Base-by-base conservation (phyloP, 2,113 vertebrate species). In the Engraulis encrasicolus region DNA sequence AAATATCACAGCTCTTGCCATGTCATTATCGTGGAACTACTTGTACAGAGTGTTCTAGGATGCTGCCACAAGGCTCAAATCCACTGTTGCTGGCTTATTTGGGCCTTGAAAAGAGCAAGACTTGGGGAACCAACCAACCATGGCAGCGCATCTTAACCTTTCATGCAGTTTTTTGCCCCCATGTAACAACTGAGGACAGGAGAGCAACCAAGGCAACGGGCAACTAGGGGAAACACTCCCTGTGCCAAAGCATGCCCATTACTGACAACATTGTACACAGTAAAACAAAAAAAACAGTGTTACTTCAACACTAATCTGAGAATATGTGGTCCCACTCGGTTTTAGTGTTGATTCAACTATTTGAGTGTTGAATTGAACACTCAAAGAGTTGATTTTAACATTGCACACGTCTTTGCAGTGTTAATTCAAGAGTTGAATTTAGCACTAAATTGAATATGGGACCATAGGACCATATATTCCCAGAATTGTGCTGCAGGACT, bases 131-230 rank as follows among this genome's bases (percentile, higher is more conserved):
- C n/a, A n/a, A n/a, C n/a, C n/a, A n/a, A n/a, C n/a, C 86, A 86
- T 89, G 83, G 88, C 86, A 87, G 84, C 82, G 74, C 23, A 82
- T 40, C 84, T 38, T 80, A 84, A 88, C 81, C 80, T 84, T 83
- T 74, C 82, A 52, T 83, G 87, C 78, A 34, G 18, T 79, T 84
- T 82, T 84, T n/a, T n/a, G n/a, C n/a, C 17, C n/a, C 78, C 90
- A 91, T 83, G 83, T 87, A 86, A 86, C 88, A 89, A 85, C 89
- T 90, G 86, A 88, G 84, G 83, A 88, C 89, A 88, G 85, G 90
- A 90, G 89, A 92, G 90, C 88, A 85, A 90, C 90, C 89, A 80
- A 87, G 74, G 84, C 84, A n/a, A 81, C 81, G n/a, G 80, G 77
- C 79, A 74, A 37, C 27, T 77, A 23, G 36, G 85, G 38, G 87